phyloP scores from a whole-genome alignment of 2,888 invertebrate species.

The Cryptocephalus primarius region DNA sequence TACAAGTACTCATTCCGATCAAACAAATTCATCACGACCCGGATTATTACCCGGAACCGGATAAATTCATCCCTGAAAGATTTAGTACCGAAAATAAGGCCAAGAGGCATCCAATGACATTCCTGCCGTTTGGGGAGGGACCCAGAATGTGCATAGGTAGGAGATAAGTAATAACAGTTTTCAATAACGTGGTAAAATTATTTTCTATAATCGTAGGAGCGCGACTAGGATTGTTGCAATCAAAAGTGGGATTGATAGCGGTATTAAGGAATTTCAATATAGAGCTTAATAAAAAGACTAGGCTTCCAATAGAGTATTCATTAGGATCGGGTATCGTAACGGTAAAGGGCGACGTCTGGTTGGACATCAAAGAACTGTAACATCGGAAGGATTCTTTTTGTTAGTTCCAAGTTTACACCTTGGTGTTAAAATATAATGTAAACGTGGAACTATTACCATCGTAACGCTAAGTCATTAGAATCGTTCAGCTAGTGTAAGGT shows the following conservation, averaged over 20 bases:
- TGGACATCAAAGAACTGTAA: too few relatives aligned
- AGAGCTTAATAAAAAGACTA: background rate
- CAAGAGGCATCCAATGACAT: background rate
- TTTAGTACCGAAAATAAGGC: background rate
- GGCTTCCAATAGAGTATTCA: background rate
- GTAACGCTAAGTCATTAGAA: too few relatives aligned
- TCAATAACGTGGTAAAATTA: too few relatives aligned
- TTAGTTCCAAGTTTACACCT: too few relatives aligned
- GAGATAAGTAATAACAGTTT: background rate
- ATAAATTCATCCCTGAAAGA: background rate
- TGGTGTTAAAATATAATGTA: too few relatives aligned
- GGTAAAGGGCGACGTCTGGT: too few relatives aligned
- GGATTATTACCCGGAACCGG: background rate
- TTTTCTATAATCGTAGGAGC: background rate
- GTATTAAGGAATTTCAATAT: background rate
- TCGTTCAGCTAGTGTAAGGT: too few relatives aligned
- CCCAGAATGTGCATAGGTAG: background rate
- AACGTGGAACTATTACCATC: too few relatives aligned
- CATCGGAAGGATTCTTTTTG: too few relatives aligned
- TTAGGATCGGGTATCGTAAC: too few relatives aligned
- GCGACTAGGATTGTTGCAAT: background rate
- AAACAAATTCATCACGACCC: background rate
- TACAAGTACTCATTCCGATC: background rate
- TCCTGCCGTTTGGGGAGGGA: background rate
- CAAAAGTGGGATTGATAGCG: background rate